phyloP scores from a whole-genome alignment of 2,113 vertebrate genomes.

The Furnarius figulus region DNA sequence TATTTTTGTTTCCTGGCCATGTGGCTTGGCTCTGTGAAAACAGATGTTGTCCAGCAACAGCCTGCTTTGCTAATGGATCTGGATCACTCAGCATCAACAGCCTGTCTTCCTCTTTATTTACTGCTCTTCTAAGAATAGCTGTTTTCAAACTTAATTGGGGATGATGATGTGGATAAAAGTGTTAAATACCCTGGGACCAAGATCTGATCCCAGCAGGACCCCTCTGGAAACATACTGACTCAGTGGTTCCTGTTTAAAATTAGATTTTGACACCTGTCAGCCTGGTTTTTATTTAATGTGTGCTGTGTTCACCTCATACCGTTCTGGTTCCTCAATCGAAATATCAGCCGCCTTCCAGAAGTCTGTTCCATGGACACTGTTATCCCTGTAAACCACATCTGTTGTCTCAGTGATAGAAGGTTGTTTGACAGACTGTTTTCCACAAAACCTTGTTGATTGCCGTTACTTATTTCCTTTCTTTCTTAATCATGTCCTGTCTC shows the following conservation, averaged over 20 bases:
- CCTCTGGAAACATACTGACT: slow-evolving; percentile 13
- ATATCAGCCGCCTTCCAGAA: slow-evolving; percentile 28
- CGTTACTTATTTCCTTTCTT: slow-evolving; percentile 60
- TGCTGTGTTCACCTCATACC: neutral
- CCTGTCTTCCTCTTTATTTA: slow-evolving; percentile 42
- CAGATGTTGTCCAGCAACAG: slow-evolving; percentile 42
- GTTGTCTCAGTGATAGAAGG: slow-evolving; percentile 15
- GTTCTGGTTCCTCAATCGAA: slow-evolving; percentile 1
- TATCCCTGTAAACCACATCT: slow-evolving; percentile 34
- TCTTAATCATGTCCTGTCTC: slow-evolving; percentile 61
- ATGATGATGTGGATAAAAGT: slow-evolving; percentile 24
- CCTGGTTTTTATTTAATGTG: neutral
- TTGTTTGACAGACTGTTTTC: slow-evolving; percentile 52
- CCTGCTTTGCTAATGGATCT: neutral
- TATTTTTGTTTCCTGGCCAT: slow-evolving; percentile 23
- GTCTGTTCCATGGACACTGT: slow-evolving; percentile 4
- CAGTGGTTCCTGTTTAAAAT: slow-evolving; percentile 34
- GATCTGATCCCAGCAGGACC: slow-evolving; percentile 13
- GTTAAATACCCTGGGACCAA: slow-evolving; percentile 20
- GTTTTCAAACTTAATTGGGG: slow-evolving; percentile 27
- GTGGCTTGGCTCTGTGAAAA: neutral
- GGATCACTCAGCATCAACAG: neutral
- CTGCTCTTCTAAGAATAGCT: slow-evolving; percentile 37
- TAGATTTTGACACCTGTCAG: slow-evolving; percentile 58
- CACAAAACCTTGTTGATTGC: slow-evolving; percentile 48